Evolutionary conservation across 2,113 vertebrate genomes (phyloP).

Genomic region (Hippocampus comes): DNA sequence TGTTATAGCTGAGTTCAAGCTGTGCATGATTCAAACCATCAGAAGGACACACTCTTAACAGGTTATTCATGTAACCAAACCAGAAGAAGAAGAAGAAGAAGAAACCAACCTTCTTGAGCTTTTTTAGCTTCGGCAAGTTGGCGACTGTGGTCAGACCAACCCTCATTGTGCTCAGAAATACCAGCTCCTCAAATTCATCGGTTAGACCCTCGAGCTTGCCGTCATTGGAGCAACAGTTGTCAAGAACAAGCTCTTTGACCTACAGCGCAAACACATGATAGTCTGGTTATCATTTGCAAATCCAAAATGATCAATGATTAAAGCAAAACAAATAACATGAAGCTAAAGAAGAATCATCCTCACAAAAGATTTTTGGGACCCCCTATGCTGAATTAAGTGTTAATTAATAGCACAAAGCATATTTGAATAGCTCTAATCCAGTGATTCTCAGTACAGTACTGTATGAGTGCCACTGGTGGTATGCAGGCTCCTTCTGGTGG

Average conservation of each 20-base stretch:
- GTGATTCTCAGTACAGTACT: no score
- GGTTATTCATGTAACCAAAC: not conserved
- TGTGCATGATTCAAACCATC: slow-evolving; percentile 50
- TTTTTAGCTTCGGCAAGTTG: slow-evolving; percentile 96
- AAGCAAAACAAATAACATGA: not conserved
- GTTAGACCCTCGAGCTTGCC: slow-evolving; percentile 96
- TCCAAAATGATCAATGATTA: not conserved
- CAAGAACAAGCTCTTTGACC: slow-evolving; percentile 97
- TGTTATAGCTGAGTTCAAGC: slow-evolving; percentile 98
- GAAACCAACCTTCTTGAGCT: slow-evolving; percentile 92
- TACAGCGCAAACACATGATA: slow-evolving; percentile 47
- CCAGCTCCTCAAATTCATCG: slow-evolving; percentile 96
- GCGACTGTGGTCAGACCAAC: slow-evolving; percentile 90
- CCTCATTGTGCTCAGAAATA: slow-evolving; percentile 97
- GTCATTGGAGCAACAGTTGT: slow-evolving; percentile 93
- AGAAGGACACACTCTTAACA: slow-evolving; percentile 1
- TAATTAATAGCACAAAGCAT: not conserved
- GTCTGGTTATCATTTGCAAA: not conserved
- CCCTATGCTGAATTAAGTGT: not conserved
- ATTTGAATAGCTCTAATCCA: not conserved
- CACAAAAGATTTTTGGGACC: not conserved
- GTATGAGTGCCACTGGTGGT: no score
- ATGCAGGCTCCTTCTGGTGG: no score
- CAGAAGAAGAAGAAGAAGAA: no score
- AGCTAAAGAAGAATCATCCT: not conserved